A percentile compares a stretch with the other conserved stretches of the same genome.
phyloP scores from a whole-genome alignment of 2,888 invertebrate genomes.

The Lasioglossum morio region DNA sequence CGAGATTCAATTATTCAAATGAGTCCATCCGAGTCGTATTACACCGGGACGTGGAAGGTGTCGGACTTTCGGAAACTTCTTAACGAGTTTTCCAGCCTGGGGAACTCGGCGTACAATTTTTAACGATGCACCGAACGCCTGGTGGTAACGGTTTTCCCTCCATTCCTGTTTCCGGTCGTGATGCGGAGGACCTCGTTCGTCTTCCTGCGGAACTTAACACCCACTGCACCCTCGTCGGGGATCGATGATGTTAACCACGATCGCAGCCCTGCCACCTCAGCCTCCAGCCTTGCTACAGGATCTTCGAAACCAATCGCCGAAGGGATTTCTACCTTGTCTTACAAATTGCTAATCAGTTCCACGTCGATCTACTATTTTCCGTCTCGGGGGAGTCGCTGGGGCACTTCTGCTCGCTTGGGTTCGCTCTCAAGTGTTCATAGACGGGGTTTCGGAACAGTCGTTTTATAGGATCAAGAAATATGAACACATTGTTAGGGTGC shows the following conservation, averaged over 20 bases:
- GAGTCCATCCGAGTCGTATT: constrained; percentile 31
- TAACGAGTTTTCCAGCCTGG: constrained; percentile 25
- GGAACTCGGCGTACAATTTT: constrained; percentile 9
- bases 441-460: no score
- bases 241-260: constrained; percentile 6
- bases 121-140: neutral
- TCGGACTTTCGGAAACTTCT: constrained; percentile 27
- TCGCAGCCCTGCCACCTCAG: neutral
- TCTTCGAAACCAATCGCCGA: neutral
- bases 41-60: constrained; percentile 16
- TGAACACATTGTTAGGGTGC: no score
- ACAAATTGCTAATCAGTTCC: constrained; percentile 2
- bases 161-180: neutral
- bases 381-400: neutral
- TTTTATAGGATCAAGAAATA: no score
- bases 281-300: neutral
- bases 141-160: neutral
- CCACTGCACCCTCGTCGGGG: neutral
- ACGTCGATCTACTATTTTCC: neutral
- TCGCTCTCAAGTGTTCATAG: no score
- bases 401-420: neutral
- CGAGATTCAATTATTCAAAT: constrained; percentile 40
- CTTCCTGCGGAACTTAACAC: constrained; percentile 7
- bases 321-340: neutral
- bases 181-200: constrained; percentile 1